These are phyloP conservation scores for Clarias laeviceps DNA, from an alignment of 2,797 vertebrate genomes.

Conservation along the genomic window DNA sequence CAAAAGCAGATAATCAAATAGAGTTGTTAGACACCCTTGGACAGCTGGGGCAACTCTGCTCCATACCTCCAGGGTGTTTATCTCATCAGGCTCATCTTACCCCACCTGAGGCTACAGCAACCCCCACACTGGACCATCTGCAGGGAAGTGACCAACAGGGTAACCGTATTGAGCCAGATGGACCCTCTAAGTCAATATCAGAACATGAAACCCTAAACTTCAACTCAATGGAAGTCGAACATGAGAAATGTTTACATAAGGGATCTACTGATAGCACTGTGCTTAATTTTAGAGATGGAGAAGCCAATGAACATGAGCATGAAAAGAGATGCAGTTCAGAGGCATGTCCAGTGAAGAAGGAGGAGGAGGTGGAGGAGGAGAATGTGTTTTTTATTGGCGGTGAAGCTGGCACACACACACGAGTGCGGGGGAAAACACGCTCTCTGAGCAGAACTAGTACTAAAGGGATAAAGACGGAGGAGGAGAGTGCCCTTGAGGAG, in stretches of 20 bases:
- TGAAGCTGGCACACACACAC: conserved; percentile 50
- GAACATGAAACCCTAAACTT: conserved; percentile 51
- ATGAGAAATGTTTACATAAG: conserved; percentile 58
- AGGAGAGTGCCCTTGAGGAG: conserved; percentile 70
- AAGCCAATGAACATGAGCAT: conserved; percentile 38
- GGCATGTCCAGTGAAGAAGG: conserved; percentile 46
- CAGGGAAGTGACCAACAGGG: conserved; percentile 60
- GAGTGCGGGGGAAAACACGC: conserved; percentile 57
- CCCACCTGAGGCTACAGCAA: conserved; percentile 62
- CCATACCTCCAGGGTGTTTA: conserved; percentile 51
- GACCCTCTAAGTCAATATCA: conserved; percentile 56
- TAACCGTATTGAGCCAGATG: conserved; percentile 55
- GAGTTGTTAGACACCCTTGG: conserved; percentile 62
- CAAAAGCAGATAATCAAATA: conserved; percentile 55
- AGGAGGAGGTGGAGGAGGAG: conserved; percentile 54
- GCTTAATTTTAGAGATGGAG: conserved; percentile 54
- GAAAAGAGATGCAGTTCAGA: conserved; percentile 58
- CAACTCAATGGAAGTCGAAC: conserved; percentile 48
- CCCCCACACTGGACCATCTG: conserved; percentile 50
- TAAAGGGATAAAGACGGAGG: conserved; percentile 63
- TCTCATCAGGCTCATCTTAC: conserved; percentile 70
- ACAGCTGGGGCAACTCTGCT: conserved; percentile 67
- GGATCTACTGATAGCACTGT: conserved; percentile 59
- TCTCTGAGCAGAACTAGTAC: conserved; percentile 63
- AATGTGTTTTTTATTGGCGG: conserved; percentile 57